phyloP scores from a whole-genome alignment of 2,888 invertebrate species.

The Epiblema foenella region DNA sequence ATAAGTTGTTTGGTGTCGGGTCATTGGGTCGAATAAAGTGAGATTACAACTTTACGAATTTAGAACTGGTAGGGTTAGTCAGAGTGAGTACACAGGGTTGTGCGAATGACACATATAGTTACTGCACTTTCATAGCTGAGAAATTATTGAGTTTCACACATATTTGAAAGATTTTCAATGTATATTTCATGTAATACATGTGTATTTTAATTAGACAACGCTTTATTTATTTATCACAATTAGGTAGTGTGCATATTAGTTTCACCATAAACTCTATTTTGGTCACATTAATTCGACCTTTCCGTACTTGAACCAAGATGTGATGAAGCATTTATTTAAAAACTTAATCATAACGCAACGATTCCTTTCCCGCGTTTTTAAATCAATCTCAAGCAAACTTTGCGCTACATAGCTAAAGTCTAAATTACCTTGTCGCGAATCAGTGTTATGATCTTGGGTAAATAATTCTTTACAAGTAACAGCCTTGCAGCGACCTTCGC shows the following conservation, averaged over 20 bases:
- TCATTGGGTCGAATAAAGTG: slow-evolving; percentile 4
- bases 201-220: too few relatives aligned
- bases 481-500: slow-evolving; percentile 35
- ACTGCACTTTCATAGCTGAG: too few relatives aligned
- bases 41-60: neutral
- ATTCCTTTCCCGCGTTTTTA: slow-evolving; percentile 18
- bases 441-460: neutral
- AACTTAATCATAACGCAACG: slow-evolving; percentile 22
- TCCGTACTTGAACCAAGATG: neutral
- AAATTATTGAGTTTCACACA: too few relatives aligned
- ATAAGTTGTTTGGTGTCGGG: neutral
- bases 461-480: neutral
- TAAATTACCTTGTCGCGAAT: neutral
- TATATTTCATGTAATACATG: too few relatives aligned
- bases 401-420: neutral
- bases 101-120: too few relatives aligned
- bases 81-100: too few relatives aligned
- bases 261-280: neutral
- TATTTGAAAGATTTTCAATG: too few relatives aligned
- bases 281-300: slow-evolving; percentile 9
- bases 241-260: neutral
- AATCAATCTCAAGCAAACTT: slow-evolving; percentile 4
- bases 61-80: too few relatives aligned
- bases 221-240: too few relatives aligned
- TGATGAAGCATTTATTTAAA: slow-evolving; percentile 17